Base-by-base conservation (phyloP, 2,113 vertebrate genomes). In the Xenopus borealis region DNA sequence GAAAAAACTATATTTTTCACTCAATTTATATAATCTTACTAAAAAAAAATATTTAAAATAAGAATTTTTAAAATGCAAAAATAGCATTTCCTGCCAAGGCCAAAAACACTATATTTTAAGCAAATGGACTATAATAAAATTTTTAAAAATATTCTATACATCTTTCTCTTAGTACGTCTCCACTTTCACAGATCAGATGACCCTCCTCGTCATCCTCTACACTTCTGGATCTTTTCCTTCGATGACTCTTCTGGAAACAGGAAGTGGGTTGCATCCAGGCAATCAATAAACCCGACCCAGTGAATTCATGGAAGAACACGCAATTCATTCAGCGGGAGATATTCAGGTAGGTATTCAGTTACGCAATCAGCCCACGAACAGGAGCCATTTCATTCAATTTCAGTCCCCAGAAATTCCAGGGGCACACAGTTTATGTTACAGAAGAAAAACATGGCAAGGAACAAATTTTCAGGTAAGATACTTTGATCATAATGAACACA, bases 361-460 rank as follows among this genome's bases (percentile, higher is more conserved):
- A 88, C 85, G 86, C 89, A 88, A 66, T 91, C 94, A 95, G 95
- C 94, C 92, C 94, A 96, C 89, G 87, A 92, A 91, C 89, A 94
- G 93, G 95, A 97, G 95, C 94, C 95, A 96, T 97, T 95, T 95
- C 94, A 98, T 95, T 95, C 94, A 98, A 97, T 97, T 98, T 98
- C 95, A 95, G 94, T 94, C 94, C 96, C 94, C 95, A 94, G 95
- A 95, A 94, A 94, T 91, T 93, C 94, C 94, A 94, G 94, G 95
- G 95, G 95, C 96, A 96, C 95, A 92, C 91, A 96, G 95, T 98
- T 95, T 97, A 95, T 94, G 94, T 98, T 98, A 98, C 96, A 96
- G 95, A 91, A 98, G 94, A 98, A 96, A 98, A 95, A 98, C 95
- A 98, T 96, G 95, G 96, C 96, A 98, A 93, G 91, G 91, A 92